Base-by-base conservation (phyloP, 2,888 invertebrate species). In the Strigamia maritima region DNA sequence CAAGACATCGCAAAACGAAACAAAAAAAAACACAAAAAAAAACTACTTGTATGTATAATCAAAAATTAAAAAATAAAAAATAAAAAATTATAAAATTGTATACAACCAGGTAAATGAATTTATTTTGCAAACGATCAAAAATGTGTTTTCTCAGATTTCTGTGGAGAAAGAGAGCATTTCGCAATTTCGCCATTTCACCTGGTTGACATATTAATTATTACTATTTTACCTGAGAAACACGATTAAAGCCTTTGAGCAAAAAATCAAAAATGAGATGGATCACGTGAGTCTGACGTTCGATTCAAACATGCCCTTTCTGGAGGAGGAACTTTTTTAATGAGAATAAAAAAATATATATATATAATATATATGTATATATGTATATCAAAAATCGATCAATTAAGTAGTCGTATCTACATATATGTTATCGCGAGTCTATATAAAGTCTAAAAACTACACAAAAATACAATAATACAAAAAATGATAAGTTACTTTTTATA, bases 201-300 rank as follows among this genome's bases (percentile, higher is more conserved):
- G 78, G 78, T 78, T 65, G 78, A 10, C n/a, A 22, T 24, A 10
- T 77, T 19, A 2, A 16, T 77, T 28, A 77, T 75, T 40, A 75
- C 40, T 75, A 75, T 40, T 75, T 65, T 78, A 78, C 78, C 78
- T 78, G 78, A 78, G 78, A 60, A 78, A 60, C 78, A 78, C 78
- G 49, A 26, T 60, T 78, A 65, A 78, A 78, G 78, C 78, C 78
- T 65, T 76, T 60, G 65, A 65, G 65, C 60, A 78, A 78, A 78
- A 60, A 16, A 78, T 78, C 54, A 54, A 28, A 65, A 70, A 70
- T 70, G 78, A 60, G 78, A 65, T 78, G 65, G 78, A 78, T 78
- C 78, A 65, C 40, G 49, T 26, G 40, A 77, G 22, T 44, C 77
- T 49, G 77, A 77, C 54, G 40, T 49, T 26, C 31, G 26, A 44